A percentile compares a stretch with the other conserved stretches of the same genome.
These are phyloP conservation scores for Pontoporia blainvillei DNA, from an alignment of 2,113 vertebrate species.

Conservation along the genomic window DNA sequence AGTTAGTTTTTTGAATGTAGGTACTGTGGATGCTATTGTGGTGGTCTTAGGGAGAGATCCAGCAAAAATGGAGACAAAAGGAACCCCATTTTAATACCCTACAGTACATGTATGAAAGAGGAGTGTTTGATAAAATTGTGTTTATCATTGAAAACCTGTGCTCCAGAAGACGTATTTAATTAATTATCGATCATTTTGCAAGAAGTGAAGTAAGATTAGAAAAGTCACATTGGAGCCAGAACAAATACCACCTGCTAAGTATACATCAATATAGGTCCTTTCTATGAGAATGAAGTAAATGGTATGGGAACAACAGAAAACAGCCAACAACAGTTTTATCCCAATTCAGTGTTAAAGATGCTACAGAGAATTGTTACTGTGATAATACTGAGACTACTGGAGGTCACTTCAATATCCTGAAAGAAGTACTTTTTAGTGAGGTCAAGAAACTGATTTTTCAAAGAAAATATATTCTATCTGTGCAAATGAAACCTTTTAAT, in stretches of 20 bases:
- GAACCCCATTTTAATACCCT: background rate
- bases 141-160: background rate
- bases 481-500: background rate
- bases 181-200: slow-evolving; percentile 56
- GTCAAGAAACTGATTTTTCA: background rate
- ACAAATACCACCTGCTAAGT: background rate
- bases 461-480: background rate
- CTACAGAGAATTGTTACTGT: background rate
- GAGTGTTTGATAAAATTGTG: background rate
- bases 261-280: background rate
- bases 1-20: background rate
- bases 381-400: background rate
- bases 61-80: background rate
- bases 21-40: background rate
- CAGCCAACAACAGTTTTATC: background rate
- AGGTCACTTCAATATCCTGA: background rate
- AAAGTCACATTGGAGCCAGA: slow-evolving; percentile 40
- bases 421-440: background rate
- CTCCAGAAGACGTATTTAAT: slow-evolving; percentile 32
- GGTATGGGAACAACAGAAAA: background rate
- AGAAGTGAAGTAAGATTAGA: slow-evolving; percentile 36
- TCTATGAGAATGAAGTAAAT: background rate
- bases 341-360: rapidly evolving
- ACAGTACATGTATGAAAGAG: background rate
- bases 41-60: background rate